Base-by-base conservation (phyloP, 2,113 vertebrate genomes). In the Lota lota region DNA sequence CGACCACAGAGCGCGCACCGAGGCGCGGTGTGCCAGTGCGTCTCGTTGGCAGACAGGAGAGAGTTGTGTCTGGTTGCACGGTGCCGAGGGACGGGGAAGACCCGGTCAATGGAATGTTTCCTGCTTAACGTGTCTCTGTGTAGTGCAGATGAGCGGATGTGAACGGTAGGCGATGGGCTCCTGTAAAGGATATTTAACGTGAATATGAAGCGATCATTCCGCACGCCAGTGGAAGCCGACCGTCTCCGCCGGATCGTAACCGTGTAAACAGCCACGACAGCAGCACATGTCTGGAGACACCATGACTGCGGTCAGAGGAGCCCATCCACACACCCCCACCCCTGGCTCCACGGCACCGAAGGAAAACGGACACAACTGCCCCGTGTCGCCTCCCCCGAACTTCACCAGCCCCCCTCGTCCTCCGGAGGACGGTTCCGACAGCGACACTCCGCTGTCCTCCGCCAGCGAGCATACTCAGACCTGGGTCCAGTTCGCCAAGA, bases 401-500 rank as follows among this genome's bases (percentile, higher is more conserved):
- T 80, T 85, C 68, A 40, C 58, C 22, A 71, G 58, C 19, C 73
- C 76, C 21, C 69, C 79, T 60, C 22, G 64, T 20, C 12, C 61
- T 67, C 17, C 57, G 33, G 76, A 24, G 70, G 59, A 73, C 12
- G 70, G 80, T 22, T 63, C 21, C 18, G 33, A 19, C 12, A 47
- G 73, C 0, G 86, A 90, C 0, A 57, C 79, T 57, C 70, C 78
- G 5, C 19, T 72, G 74, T 82, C 92, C 63, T 87, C 93, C 33
- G 90, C 92, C 61, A 84, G 91, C 83, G 94, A 96, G 69, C 68
- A 96, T 66, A 85, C 92, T 20, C 93, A 91, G 47, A 90, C 94
- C 74, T 92, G 94, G 91, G 81, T 90, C 56, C 93, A 95, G 87
- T 92, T 98, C 19, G 94, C 92, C 22, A 93, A 94, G 87, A 95